phyloP scores from a whole-genome alignment of 2,888 invertebrate species.

The Fissipunctia ypsillon region DNA sequence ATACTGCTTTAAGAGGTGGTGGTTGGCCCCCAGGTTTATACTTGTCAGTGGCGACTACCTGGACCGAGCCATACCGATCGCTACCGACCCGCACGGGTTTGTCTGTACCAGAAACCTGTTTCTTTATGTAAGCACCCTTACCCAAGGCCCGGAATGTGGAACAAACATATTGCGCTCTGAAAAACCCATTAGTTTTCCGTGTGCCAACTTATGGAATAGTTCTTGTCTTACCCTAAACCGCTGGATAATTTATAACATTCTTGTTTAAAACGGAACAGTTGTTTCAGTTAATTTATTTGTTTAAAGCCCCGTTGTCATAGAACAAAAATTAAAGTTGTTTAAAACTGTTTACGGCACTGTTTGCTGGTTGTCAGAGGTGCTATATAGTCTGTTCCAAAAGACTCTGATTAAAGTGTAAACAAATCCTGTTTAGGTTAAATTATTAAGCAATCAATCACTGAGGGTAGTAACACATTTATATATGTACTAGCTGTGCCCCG shows the following conservation, averaged over 20 bases:
- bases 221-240: slow-evolving; percentile 13
- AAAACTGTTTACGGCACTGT: neutral
- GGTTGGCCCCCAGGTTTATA: too few species aligned
- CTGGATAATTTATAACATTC: slow-evolving; percentile 33
- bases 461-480: neutral
- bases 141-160: neutral
- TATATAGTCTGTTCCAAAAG: too few species aligned
- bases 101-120: too few species aligned
- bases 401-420: too few species aligned
- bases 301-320: neutral
- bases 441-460: neutral
- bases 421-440: too few species aligned
- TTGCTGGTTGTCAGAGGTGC: neutral
- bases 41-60: too few species aligned
- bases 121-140: too few species aligned
- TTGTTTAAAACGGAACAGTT: slow-evolving; percentile 7
- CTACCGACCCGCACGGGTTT: too few species aligned
- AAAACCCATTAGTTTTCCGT: slow-evolving; percentile 45
- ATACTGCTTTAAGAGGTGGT: too few species aligned
- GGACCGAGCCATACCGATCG: too few species aligned
- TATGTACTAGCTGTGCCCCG: too few species aligned
- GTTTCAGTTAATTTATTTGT: slow-evolving; percentile 20
- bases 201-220: slow-evolving; percentile 25
- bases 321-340: neutral
- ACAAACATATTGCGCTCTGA: slow-evolving; percentile 20